phyloP scores from a whole-genome alignment of 2,888 invertebrate species.

The Lepidocyrtinus sp. region DNA sequence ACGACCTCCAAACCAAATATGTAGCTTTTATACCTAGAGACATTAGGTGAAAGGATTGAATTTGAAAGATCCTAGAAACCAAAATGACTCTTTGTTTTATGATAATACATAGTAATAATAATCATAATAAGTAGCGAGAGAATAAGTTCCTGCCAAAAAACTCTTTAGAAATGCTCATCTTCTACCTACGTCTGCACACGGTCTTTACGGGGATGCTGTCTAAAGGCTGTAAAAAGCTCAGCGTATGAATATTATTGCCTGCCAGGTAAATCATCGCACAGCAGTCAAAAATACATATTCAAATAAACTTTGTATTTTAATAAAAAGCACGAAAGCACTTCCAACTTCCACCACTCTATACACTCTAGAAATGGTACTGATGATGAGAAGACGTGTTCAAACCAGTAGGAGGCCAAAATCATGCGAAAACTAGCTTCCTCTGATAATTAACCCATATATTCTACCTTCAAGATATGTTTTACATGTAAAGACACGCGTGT shows the following conservation, averaged over 20 bases:
- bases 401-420: constrained; percentile 69
- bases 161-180: too few relatives aligned
- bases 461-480: constrained; percentile 18
- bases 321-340: constrained; percentile 15
- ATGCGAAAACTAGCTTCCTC: constrained; percentile 69
- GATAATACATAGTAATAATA: constrained; percentile 47
- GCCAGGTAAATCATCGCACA: constrained; percentile 16
- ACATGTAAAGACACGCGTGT: constrained; percentile 23
- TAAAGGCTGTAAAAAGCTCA: constrained; percentile 12
- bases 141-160: constrained; percentile 7
- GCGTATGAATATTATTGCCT: constrained; percentile 18
- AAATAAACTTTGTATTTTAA: constrained; percentile 13
- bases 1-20: constrained; percentile 2
- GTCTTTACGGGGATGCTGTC: constrained; percentile 3
- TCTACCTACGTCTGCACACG: too few relatives aligned
- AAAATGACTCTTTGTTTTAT: constrained; percentile 59
- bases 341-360: constrained; percentile 13
- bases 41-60: constrained; percentile 20
- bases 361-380: constrained; percentile 18
- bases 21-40: constrained; percentile 6
- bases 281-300: constrained; percentile 17
- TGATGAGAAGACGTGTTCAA: constrained; percentile 68
- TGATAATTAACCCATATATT: constrained; percentile 69
- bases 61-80: constrained; percentile 50
- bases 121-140: constrained; percentile 46